phyloP scores from a whole-genome alignment of 2,113 vertebrate species.

The Phaethon lepturus region DNA sequence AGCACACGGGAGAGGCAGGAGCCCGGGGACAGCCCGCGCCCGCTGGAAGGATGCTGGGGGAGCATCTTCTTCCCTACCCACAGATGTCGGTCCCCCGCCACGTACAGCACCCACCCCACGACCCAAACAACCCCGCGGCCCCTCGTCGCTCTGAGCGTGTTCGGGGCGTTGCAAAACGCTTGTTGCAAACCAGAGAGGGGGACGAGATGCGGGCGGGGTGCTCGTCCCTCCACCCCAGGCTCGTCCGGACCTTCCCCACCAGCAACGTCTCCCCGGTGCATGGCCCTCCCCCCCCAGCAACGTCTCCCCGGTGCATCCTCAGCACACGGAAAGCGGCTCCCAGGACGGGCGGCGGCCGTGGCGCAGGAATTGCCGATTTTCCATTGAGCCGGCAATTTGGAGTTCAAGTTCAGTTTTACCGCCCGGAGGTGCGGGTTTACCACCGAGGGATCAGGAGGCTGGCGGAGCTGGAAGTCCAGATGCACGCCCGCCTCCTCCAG shows the following conservation, averaged over 20 bases:
- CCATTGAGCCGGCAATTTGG: background rate
- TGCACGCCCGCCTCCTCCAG: fast-evolving
- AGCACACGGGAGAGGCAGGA: background rate
- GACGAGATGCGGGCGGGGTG: background rate
- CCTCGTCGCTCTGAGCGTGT: background rate
- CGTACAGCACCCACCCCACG: fast-evolving
- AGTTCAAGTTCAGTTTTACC: background rate
- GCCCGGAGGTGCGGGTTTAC: background rate
- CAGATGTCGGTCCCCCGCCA: background rate
- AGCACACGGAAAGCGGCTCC: fast-evolving
- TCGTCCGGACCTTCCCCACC: fast-evolving
- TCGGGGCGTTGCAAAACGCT: background rate
- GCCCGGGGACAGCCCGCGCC: fast-evolving
- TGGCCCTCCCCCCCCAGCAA: background rate
- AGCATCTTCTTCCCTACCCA: background rate
- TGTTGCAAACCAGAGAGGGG: background rate
- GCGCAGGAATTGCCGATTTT: fast-evolving
- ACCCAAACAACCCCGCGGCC: background rate
- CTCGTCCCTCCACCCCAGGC: background rate
- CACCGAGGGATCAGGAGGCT: background rate
- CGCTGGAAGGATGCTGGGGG: background rate
- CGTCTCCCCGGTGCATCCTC: fast-evolving
- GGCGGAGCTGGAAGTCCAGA: background rate
- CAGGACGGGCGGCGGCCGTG: fast-evolving
- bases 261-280: fast-evolving